Conservation (phyloP, 2,113 vertebrate genomes). For the Pituophis catenifer region DNA sequence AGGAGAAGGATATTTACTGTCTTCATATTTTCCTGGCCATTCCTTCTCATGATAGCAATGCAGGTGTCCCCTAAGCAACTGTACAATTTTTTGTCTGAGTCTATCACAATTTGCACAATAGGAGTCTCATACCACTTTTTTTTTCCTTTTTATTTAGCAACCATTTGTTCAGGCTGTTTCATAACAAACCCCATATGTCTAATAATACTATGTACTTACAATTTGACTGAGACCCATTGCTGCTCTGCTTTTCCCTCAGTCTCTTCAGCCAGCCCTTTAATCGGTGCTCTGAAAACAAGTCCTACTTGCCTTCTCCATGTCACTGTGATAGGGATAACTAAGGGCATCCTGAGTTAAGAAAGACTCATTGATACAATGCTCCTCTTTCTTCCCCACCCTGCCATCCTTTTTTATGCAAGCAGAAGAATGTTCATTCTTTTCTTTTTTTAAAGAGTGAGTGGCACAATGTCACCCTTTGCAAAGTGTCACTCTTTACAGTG, state of each 20-base stretch:
- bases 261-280: not conserved
- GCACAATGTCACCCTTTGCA: not conserved
- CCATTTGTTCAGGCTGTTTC: not conserved
- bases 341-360: not conserved
- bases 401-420: not conserved
- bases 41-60: not conserved
- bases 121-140: not conserved
- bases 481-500: not conserved
- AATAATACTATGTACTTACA: not conserved
- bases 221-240: not conserved
- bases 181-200: not conserved
- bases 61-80: not conserved
- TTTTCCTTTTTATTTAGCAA: not conserved
- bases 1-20: not conserved
- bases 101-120: not conserved
- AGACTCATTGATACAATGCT: not conserved
- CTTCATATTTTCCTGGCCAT: not conserved
- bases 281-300: not conserved
- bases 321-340: not conserved
- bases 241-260: not conserved
- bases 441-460: not conserved
- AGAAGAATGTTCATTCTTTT: not conserved
- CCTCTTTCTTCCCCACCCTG: not conserved
- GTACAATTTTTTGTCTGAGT: not conserved
- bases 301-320: not conserved